Conservation (phyloP, 64 coral and sea anemone genomes). For the Pocillopora damicornis region DNA sequence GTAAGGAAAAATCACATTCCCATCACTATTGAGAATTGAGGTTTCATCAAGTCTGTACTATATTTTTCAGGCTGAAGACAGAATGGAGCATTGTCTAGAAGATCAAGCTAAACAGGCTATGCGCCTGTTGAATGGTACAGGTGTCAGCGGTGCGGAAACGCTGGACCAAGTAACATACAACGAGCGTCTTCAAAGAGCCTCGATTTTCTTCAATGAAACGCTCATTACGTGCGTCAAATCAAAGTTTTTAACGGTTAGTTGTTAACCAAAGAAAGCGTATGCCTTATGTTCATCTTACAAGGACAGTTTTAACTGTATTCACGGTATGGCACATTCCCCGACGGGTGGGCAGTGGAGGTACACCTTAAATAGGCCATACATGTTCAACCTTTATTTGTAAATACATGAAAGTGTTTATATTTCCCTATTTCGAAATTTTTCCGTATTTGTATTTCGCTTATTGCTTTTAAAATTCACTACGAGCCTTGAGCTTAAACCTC, state of each 20-base stretch:
- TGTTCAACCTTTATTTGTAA: no score
- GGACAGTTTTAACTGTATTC: background rate
- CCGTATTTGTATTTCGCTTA: no score
- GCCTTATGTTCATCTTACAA: no score
- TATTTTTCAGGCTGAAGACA: slow-evolving; percentile 51
- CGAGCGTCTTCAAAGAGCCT: slow-evolving; percentile 48
- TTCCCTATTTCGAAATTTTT: no score
- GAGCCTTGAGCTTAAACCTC: no score
- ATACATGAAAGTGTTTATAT: no score
- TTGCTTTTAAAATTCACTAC: no score
- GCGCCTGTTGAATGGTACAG: slow-evolving; percentile 46
- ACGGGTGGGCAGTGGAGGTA: no score
- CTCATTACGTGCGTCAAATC: slow-evolving; percentile 58
- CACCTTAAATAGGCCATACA: no score
- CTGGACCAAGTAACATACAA: slow-evolving; percentile 4
- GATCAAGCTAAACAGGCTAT: slow-evolving; percentile 34
- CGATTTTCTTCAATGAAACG: slow-evolving; percentile 58
- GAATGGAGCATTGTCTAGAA: slow-evolving; percentile 64
- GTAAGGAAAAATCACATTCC: no score
- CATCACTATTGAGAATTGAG: no score
- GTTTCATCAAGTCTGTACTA: background rate
- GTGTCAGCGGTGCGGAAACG: slow-evolving; percentile 7
- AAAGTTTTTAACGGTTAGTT: slow-evolving; percentile 55
- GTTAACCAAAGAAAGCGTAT: background rate
- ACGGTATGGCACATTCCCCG: background rate